These are phyloP conservation scores for Etheostoma nigrum DNA, from an alignment of 2,797 vertebrate species.

Conservation along the genomic window DNA sequence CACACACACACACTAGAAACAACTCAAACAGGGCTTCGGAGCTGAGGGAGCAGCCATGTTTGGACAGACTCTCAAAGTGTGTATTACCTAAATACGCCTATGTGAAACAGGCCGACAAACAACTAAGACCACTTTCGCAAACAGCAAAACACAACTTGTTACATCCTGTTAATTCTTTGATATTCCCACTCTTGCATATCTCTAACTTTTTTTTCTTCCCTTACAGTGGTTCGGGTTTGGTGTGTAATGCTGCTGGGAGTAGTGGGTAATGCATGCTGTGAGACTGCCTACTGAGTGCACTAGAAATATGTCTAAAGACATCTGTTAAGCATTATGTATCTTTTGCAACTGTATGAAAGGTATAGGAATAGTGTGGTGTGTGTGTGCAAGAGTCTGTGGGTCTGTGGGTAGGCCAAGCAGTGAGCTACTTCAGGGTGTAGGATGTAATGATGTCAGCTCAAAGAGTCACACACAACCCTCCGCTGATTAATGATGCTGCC, in stretches of 20 bases:
- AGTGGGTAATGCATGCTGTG: constrained; percentile 4
- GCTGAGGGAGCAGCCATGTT: constrained; percentile 51
- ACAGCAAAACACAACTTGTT: constrained; percentile 27
- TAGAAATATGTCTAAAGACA: constrained; percentile 43
- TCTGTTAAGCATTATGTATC: constrained; percentile 53
- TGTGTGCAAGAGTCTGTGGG: constrained; percentile 35
- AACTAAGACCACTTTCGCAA: constrained; percentile 26
- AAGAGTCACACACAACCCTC: constrained; percentile 83
- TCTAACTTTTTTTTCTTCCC: constrained; percentile 22
- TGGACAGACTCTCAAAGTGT: constrained; percentile 58
- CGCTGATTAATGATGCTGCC: constrained; percentile 96
- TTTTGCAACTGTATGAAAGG: constrained; percentile 45
- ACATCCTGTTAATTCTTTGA: constrained; percentile 43
- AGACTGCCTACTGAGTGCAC: constrained; percentile 28
- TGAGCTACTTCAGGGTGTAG: constrained; percentile 93
- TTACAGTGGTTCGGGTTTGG: constrained; percentile 20
- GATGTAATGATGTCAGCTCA: constrained; percentile 98
- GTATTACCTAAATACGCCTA: constrained; percentile 34
- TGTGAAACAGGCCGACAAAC: constrained; percentile 25
- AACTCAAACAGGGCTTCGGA: constrained; percentile 28
- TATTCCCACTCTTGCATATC: constrained; percentile 22
- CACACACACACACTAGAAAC: not conserved
- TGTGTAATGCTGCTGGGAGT: constrained; percentile 16
- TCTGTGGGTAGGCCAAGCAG: constrained; percentile 80
- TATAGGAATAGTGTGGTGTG: constrained; percentile 32